Conservation (phyloP, 1,140 invertebrate species). For the Andrena cerasifolii region DNA sequence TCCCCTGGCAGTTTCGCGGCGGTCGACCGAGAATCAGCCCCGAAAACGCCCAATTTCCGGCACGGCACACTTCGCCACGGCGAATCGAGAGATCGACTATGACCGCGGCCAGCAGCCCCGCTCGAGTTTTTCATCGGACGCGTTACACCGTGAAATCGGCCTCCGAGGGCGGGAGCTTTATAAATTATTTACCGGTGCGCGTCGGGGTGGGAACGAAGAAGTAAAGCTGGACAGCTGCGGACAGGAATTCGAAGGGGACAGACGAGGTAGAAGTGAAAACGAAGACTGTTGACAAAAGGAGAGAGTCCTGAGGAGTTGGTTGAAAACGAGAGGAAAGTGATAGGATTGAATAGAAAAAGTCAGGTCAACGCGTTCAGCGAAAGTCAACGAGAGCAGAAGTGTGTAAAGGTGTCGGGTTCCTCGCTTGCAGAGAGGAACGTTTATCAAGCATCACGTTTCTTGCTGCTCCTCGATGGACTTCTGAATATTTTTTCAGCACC, state of each 20-base stretch:
- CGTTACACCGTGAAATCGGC: constrained; percentile 69
- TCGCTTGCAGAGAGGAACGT: too few species aligned
- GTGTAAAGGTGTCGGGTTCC: too few species aligned
- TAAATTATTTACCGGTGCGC: constrained; percentile 74
- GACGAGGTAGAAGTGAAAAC: too few species aligned
- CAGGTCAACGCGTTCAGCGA: too few species aligned
- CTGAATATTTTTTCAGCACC: too few species aligned
- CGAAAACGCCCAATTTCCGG: constrained; percentile 43
- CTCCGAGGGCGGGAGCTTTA: constrained; percentile 59
- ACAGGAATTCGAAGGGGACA: too few species aligned
- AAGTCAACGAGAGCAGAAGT: too few species aligned
- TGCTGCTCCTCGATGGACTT: too few species aligned
- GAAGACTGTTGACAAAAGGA: too few species aligned
- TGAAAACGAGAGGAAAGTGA: not conserved
- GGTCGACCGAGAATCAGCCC: not conserved
- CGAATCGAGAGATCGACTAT: constrained; percentile 26
- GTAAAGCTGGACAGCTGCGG: too few species aligned
- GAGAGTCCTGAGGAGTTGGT: not conserved
- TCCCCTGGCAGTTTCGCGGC: not conserved
- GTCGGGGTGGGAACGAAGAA: not conserved
- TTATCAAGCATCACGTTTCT: too few species aligned
- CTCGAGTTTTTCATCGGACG: constrained; percentile 63
- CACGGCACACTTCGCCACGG: constrained; percentile 27
- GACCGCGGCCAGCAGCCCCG: constrained; percentile 41
- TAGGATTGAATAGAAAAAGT: not conserved